phyloP scores from a whole-genome alignment of 2,888 invertebrate genomes.

The Drosophila robusta region DNA sequence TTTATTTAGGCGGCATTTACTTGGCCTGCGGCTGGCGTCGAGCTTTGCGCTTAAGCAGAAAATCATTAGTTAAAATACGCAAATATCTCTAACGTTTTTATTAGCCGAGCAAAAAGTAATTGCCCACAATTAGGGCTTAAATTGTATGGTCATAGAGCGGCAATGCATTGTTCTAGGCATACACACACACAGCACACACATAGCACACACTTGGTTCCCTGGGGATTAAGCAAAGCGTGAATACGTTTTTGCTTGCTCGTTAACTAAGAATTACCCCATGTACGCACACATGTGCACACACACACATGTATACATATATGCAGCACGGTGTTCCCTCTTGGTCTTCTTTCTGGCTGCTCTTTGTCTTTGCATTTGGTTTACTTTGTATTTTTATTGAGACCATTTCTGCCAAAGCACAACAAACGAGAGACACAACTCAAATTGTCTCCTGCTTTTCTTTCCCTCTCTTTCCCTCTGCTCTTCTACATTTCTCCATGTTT shows the following conservation, averaged over 20 bases:
- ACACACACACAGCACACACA: constrained; percentile 22
- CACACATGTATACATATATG: constrained; percentile 14
- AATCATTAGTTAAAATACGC: constrained; percentile 82
- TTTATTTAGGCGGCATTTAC: constrained; percentile 61
- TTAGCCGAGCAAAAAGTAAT: constrained; percentile 75
- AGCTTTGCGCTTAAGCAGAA: constrained; percentile 64
- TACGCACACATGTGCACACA: constrained; percentile 14
- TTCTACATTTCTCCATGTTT: background rate
- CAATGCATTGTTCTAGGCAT: constrained; percentile 63
- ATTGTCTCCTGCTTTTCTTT: constrained; percentile 21
- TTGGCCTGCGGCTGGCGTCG: constrained; percentile 30
- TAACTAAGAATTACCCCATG: constrained; percentile 77
- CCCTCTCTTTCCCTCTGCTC: background rate
- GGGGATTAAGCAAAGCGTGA: constrained; percentile 72
- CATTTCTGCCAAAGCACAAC: constrained; percentile 43
- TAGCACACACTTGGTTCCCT: constrained; percentile 40
- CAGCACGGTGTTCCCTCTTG: constrained; percentile 9
- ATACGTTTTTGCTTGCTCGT: constrained; percentile 75
- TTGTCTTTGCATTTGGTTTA: constrained; percentile 44
- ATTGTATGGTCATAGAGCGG: constrained; percentile 63
- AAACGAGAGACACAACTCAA: constrained; percentile 29
- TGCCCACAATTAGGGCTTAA: constrained; percentile 76
- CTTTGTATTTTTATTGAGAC: constrained; percentile 66
- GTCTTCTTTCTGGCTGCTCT: constrained; percentile 15
- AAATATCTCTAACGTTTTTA: constrained; percentile 81